Evolutionary conservation across 2,797 vertebrate genomes (phyloP), one percentile per base, ranked within the genome.

Genomic region (Staurois parvus): DNA sequence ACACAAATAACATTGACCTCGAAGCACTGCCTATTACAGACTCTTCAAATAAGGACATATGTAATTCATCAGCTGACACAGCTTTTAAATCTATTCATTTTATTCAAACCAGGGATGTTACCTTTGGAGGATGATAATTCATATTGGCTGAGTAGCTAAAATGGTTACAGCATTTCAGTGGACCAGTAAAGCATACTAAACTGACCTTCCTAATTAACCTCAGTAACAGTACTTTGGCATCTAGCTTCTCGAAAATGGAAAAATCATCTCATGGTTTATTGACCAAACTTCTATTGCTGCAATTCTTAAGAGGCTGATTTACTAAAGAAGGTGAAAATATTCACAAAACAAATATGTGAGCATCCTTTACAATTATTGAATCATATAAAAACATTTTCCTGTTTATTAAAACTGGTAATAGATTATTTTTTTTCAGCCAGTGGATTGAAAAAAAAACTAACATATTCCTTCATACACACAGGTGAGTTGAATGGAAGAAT

Each of bases 131-230:
- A 40, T 34, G 26, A 45, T 68, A 28, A 67, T 79, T 79, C 67
- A 68, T 79, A 37, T 79, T 11, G 28, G 37, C 29, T 42, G 28
- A 69, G 26, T 52, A 32, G 64, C 69, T 59, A 40, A 48, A 68
- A 68, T 48, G n/a, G 64, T 79, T 69, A 40, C 40, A 69, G 24
- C 37, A 48, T 69, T 64, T 79, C 42, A 68, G 37, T 13, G 42
- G 24, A 21, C 45, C 72, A 75, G 37, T 74, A 59, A 75, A 83
- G 81, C 59, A 5, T 42, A 13, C 34, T 34, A 66, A 67, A 37
- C 72, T 76, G 42, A 34, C 56, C 34, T 32, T 34, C 24, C 73
- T 83, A 32, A 83, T 76, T 83, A 83, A 83, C 81, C 62, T 69
- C 28, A 30, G 34, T 29, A 45, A 83, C 2, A 32, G 62, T 40